Base-by-base conservation (phyloP, 2,888 invertebrate genomes). In the Tineola bisselliella region DNA sequence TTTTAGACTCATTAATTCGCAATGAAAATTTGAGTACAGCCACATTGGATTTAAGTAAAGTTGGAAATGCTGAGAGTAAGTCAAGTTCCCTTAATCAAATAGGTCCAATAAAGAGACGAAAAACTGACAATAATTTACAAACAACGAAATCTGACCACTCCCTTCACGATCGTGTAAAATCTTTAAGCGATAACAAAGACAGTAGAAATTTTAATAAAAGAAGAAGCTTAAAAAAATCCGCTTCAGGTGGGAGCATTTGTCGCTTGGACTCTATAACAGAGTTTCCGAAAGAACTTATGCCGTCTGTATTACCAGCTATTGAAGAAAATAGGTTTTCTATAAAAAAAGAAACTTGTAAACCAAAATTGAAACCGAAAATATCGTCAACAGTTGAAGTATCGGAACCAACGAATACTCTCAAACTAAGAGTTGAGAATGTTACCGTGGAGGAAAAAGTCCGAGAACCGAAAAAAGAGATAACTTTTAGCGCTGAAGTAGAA, bases 381-480 rank as follows among this genome's bases (percentile, higher is more conserved):
- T 89, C 89, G 10, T 75, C 87, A 11, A 80, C 87, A 0, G 88
- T 90, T 8, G 88, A 89, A 68, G 71, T 90, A 52, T 82, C 84
- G 59, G 72, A 84, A 57, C 75, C 83, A 31, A 76, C 71, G 62
- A 83, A 79, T 65, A 81, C 83, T 8, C 72, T 90, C 30, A 90
- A 89, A 73, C 88, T 88, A 64, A 77, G 84, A 61, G 77, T 90
- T 38, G 89, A 89, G 69, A 86, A 90, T 68, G 77, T 90, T 6
- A 84, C 84, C 25, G 89, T 92, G 13, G 90, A 91, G 73, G 91
- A 91, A 77, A 87, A 83, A 59, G 63, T 68, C 38, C 66, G 68
- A 44, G 61, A 64, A 52, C 75, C 71, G 38, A 84, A 81, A 75
- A 77, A 84, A 68, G 80, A 76, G 69, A 79, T 87, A 64, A 74